phyloP scores from a whole-genome alignment of 2,888 invertebrate genomes.

The Tethea ocularis region DNA sequence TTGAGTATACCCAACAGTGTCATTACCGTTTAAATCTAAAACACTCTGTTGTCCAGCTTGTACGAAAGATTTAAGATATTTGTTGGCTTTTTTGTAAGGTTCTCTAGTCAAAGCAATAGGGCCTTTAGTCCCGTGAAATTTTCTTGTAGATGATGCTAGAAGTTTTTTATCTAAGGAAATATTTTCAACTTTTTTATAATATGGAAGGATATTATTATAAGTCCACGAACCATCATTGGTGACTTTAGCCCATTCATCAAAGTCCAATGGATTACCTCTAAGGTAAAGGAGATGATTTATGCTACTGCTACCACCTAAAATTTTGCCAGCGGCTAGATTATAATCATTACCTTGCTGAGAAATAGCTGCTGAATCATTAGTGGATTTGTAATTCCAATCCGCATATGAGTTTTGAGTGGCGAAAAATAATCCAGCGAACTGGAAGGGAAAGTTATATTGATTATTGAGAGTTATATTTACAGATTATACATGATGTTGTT shows the following conservation, averaged over 20 bases:
- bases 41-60: conserved; percentile 62
- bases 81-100: conserved; percentile 24
- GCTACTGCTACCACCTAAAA: conserved; percentile 51
- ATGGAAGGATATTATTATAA: conserved; percentile 39
- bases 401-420: conserved; percentile 25
- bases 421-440: conserved; percentile 37
- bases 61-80: conserved; percentile 56
- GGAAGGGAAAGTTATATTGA: conserved; percentile 19
- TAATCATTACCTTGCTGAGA: conserved; percentile 18
- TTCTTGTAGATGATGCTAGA: conserved; percentile 24
- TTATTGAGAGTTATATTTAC: background rate
- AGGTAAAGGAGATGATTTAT: conserved; percentile 39
- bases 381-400: conserved; percentile 45
- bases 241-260: conserved; percentile 38
- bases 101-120: conserved; percentile 58
- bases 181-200: conserved; percentile 49
- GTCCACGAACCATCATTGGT: conserved; percentile 39
- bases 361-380: conserved; percentile 31
- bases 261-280: conserved; percentile 42
- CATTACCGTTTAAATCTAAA: conserved; percentile 23
- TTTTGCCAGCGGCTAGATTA: conserved; percentile 40
- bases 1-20: conserved; percentile 65
- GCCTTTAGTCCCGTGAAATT: conserved; percentile 61
- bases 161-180: conserved; percentile 32
- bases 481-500: too few species aligned